Evolutionary conservation across 2,113 vertebrate species (phyloP).

Genomic region (Colinus virginianus): DNA sequence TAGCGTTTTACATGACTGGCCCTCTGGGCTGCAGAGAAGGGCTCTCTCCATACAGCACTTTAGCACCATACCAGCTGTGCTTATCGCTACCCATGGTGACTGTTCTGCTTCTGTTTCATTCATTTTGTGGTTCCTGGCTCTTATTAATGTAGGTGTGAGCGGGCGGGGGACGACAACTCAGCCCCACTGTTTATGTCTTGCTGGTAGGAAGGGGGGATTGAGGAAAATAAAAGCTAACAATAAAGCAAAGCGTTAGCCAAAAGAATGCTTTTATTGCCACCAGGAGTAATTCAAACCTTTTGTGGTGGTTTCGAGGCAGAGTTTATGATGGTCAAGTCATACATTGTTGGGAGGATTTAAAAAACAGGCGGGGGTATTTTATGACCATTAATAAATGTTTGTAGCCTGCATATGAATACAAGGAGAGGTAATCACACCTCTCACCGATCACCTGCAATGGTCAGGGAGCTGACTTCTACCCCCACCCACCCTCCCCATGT

Average conservation of each 20-base stretch:
- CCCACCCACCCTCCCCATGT: neutral
- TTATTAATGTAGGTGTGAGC: constrained; percentile 55
- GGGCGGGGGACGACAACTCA: constrained; percentile 7
- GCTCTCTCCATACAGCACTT: neutral
- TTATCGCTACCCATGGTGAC: neutral
- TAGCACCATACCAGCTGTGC: neutral
- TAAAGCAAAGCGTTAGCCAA: constrained; percentile 71
- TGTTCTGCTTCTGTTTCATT: constrained; percentile 10
- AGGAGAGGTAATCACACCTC: constrained; percentile 36
- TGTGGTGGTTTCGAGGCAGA: constrained; percentile 71
- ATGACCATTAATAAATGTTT: constrained; percentile 68
- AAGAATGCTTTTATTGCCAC: constrained; percentile 76
- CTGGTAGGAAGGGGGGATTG: constrained; percentile 1
- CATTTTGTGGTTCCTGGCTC: constrained; percentile 37
- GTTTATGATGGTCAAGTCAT: constrained; percentile 68
- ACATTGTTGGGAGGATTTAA: constrained; percentile 59
- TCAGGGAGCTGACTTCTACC: neutral
- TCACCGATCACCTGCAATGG: constrained; percentile 13
- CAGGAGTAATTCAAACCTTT: constrained; percentile 77
- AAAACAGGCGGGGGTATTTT: constrained; percentile 72
- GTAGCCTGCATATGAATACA: neutral
- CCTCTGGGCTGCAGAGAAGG: neutral
- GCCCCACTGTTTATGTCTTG: constrained; percentile 54
- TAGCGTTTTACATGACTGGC: neutral
- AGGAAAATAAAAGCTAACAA: constrained; percentile 66